phyloP scores from a whole-genome alignment of 37 sponge, comb jelly and placozoan species.

The Beroe forskalii region DNA sequence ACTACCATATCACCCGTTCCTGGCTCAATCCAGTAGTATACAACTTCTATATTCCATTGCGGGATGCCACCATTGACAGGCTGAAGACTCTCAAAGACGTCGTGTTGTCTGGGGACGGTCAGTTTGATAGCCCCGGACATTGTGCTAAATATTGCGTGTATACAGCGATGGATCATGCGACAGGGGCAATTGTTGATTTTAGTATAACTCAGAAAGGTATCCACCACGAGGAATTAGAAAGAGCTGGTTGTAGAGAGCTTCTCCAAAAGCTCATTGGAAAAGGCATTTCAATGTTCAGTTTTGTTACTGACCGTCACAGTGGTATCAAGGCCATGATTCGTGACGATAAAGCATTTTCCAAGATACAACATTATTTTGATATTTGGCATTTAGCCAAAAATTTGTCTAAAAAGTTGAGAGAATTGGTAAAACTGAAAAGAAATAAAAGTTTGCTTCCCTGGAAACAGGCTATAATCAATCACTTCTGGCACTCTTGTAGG shows the following conservation, averaged over 20 bases:
- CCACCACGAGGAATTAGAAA: background rate
- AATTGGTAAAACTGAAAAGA: too few species aligned
- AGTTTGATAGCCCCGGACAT: constrained; percentile 12
- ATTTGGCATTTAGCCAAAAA: too few species aligned
- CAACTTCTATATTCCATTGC: background rate
- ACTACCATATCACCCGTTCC: background rate
- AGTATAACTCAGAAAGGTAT: background rate
- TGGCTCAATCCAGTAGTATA: constrained; percentile 21
- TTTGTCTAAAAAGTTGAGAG: too few species aligned
- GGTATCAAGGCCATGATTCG: constrained; percentile 1
- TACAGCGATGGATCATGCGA: background rate
- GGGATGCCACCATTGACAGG: background rate
- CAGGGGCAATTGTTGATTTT: background rate
- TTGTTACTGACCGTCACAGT: constrained; percentile 11
- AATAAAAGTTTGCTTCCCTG: too few species aligned
- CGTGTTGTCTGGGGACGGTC: constrained; percentile 8
- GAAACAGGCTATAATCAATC: too few species aligned
- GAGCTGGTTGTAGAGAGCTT: constrained; percentile 25
- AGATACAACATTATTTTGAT: too few species aligned
- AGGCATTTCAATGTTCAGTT: background rate
- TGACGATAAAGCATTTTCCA: too few species aligned
- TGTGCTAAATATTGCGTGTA: constrained; percentile 2
- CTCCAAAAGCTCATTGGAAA: background rate
- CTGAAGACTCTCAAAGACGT: background rate
- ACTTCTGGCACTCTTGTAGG: too few species aligned